Evolutionary conservation across 1,140 invertebrate genomes (phyloP).

Genomic region (Drusus annulatus): DNA sequence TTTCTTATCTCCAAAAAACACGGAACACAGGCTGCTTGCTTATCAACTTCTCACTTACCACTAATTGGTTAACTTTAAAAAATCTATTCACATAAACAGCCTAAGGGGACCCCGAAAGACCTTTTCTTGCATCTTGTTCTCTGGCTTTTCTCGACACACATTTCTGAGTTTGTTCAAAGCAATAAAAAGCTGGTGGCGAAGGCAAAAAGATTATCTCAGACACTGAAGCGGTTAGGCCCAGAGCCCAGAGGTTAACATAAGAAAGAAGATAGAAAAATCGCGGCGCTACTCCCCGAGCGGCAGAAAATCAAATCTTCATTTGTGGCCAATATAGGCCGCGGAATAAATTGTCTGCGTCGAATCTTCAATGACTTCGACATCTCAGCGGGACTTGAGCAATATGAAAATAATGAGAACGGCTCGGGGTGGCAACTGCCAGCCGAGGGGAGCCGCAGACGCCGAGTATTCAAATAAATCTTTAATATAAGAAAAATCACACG

Average conservation of each 20-base stretch:
- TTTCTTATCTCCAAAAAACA: too few relatives aligned
- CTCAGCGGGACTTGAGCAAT: slow-evolving; percentile 24
- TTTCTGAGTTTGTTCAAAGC: too few relatives aligned
- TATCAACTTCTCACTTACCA: too few relatives aligned
- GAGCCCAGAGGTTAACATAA: background rate
- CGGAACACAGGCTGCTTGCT: too few relatives aligned
- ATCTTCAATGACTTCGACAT: slow-evolving; percentile 27
- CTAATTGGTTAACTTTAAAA: too few relatives aligned
- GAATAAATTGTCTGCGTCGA: slow-evolving; percentile 35
- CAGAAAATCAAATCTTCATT: slow-evolving; percentile 41
- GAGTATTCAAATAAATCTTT: slow-evolving; percentile 37
- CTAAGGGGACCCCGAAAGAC: too few relatives aligned
- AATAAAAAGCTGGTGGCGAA: too few relatives aligned
- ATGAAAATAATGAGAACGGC: slow-evolving; percentile 25
- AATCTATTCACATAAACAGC: too few relatives aligned
- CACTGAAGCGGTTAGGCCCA: background rate
- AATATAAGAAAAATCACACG: slow-evolving; percentile 33
- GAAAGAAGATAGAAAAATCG: slow-evolving; percentile 17
- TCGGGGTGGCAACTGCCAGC: background rate
- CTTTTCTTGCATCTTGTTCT: too few relatives aligned
- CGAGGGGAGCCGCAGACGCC: slow-evolving; percentile 12
- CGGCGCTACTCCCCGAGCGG: background rate
- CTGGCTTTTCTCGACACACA: too few relatives aligned
- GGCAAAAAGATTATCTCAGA: too few relatives aligned
- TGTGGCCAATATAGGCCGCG: slow-evolving; percentile 37